These are phyloP conservation scores for Diabrotica balteata DNA, from an alignment of 2,888 invertebrate species.

Conservation along the genomic window DNA sequence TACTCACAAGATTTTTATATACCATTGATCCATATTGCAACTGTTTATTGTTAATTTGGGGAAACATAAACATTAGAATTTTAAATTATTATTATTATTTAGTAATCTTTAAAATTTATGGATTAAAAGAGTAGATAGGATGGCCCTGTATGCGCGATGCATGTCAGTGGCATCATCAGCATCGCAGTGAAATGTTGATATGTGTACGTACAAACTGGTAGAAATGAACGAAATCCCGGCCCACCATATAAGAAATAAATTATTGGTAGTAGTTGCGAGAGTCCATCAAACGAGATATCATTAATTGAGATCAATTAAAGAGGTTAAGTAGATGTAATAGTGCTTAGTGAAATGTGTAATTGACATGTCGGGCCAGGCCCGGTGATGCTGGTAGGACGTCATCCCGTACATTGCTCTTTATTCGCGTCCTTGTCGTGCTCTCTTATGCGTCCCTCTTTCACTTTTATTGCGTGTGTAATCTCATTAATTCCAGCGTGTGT, in stretches of 20 bases:
- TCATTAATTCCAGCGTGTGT: conserved; percentile 7
- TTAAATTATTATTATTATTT: too few relatives aligned
- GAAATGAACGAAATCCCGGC: conserved; percentile 20
- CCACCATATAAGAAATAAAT: conserved; percentile 44
- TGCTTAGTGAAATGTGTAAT: conserved; percentile 54
- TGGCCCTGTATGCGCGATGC: too few relatives aligned
- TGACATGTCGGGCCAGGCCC: conserved; percentile 42
- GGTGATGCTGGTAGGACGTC: conserved; percentile 31
- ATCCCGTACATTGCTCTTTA: conserved; percentile 29
- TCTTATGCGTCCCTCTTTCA: conserved; percentile 4
- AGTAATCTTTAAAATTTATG: too few relatives aligned
- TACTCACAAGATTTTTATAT: too few relatives aligned
- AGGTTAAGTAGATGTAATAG: conserved; percentile 58
- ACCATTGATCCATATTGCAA: too few relatives aligned
- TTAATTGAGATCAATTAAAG: conserved; percentile 58
- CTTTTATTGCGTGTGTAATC: conserved; percentile 8
- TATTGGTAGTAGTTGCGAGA: conserved; percentile 37
- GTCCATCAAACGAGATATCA: conserved; percentile 47
- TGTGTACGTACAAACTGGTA: not conserved
- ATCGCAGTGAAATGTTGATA: conserved; percentile 3
- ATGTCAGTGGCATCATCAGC: too few relatives aligned
- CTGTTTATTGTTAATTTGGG: too few relatives aligned
- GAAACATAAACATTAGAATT: too few relatives aligned
- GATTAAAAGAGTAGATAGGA: too few relatives aligned
- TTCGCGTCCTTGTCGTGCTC: conserved; percentile 3